Evolutionary conservation across 2,888 invertebrate genomes (phyloP).

Genomic region (Notocelia uddmanniana): DNA sequence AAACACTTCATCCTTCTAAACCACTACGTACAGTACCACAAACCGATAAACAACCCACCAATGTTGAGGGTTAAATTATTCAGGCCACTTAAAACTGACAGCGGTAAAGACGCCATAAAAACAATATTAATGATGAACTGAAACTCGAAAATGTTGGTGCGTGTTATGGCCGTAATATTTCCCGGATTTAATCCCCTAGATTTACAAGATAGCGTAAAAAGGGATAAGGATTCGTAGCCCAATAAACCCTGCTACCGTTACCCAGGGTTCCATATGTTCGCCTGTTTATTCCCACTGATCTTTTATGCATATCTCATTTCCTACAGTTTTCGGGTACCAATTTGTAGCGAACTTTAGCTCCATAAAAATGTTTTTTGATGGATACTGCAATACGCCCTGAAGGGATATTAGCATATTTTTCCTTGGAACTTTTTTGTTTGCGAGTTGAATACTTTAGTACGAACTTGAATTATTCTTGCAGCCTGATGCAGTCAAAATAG

Average conservation of each 20-base stretch:
- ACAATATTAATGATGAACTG: slow-evolving; percentile 40
- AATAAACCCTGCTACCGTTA: slow-evolving; percentile 57
- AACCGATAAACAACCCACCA: slow-evolving; percentile 11
- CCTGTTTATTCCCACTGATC: slow-evolving; percentile 57
- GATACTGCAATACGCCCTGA: slow-evolving; percentile 39
- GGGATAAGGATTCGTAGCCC: slow-evolving; percentile 49
- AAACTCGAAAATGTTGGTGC: slow-evolving; percentile 23
- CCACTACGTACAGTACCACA: background rate
- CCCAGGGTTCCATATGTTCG: slow-evolving; percentile 49
- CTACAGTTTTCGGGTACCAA: slow-evolving; percentile 49
- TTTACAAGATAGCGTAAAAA: slow-evolving; percentile 50
- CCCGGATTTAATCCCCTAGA: slow-evolving; percentile 54
- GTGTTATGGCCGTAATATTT: slow-evolving; percentile 52
- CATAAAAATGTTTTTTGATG: slow-evolving; percentile 47
- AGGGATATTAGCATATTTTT: slow-evolving; percentile 44
- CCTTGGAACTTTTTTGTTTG: slow-evolving; percentile 18
- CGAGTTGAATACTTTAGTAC: slow-evolving; percentile 17
- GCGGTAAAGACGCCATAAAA: slow-evolving; percentile 28
- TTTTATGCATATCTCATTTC: slow-evolving; percentile 66
- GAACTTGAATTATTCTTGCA: slow-evolving; percentile 14
- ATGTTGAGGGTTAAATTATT: slow-evolving; percentile 15
- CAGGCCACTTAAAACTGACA: slow-evolving; percentile 34
- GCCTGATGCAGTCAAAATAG: background rate
- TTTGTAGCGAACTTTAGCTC: slow-evolving; percentile 41
- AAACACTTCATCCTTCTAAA: slow-evolving; percentile 5